Base-by-base conservation (phyloP, 2,113 vertebrate genomes). In the Dromiciops gliroides region DNA sequence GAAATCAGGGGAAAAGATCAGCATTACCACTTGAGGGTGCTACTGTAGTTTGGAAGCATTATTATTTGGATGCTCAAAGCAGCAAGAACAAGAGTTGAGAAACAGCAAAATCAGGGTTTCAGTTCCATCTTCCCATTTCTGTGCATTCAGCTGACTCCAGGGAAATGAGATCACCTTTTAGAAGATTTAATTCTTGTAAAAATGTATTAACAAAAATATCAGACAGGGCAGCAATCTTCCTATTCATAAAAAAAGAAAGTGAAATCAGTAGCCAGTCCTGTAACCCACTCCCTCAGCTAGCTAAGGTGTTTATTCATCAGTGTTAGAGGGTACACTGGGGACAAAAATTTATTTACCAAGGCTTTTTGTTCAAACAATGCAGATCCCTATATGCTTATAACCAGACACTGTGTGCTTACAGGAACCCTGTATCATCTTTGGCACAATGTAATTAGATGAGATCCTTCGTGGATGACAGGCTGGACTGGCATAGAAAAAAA, bases 21-120 rank as follows among this genome's bases (percentile, higher is more conserved):
- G 2, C 95, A 75, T 94, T 28, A 93, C 98, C 98, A 96, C 98
- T 96, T 92, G 98, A 97, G 98, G 98, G 98, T 51, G 98, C 98
- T 98, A 90, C 95, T 96, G 98, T 97, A 97, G 96, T 94, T 98
- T 97, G 89, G 96, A 98, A 98, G 92, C 8, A 92, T 93, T 83
- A 23, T 44, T 83, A 83, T 44, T 83, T 23, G n/a, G n/a, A 1
- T 44, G 53, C 89, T 94, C 94, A 14, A 88, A 89, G 96, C 89
- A 92, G 56, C 50, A 90, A 75, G 90, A 67, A 95, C 93, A 96
- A 95, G 96, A 48, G n/a, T 52, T 0, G 49, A 93, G 44, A 52
- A 89, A 19, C 60, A 83, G n/a, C 26, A n/a, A 94, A 92, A 83
- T 50, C 93, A 90, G 56, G 96, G 92, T 97, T 96, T 95, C 95